Base-by-base conservation (phyloP, 2,888 invertebrate genomes). In the Athrips mouffetella region DNA sequence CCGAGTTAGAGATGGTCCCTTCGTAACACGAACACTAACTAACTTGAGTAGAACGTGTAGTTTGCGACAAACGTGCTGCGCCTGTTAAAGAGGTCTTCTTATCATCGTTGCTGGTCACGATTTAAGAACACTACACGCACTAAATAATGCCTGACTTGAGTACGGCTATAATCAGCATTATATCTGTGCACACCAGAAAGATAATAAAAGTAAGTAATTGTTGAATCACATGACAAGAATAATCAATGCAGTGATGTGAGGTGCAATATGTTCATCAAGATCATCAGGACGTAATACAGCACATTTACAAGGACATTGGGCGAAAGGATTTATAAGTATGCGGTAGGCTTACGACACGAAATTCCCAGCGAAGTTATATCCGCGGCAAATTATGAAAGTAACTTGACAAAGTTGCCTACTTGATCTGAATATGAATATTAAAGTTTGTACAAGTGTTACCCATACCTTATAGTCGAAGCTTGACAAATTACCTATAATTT, bases 51-150 rank as follows among this genome's bases (percentile, higher is more conserved):
- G 59, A 59, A 62, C 62, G 54, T 62, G 59, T 65, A 67, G 65
- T 69, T 70, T 62, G 60, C 52, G 59, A 58, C 48, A 65, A 62
- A 80, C 82, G 81, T 80, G 82, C 65, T 55, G 52, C 45, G 72
- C 74, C 63, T 80, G 56, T 57, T 57, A 65, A 69, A 62, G 63
- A 62, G 67, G 64, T 56, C 58, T 53, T 48, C 57, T 57, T 55
- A 62, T 62, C 61, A 57, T 55, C 49, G 59, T 63, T 64, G 51
- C 79, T 64, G 61, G 76, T 80, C 85, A 81, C 79, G 82, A 77
- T 71, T 70, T 63, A 60, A 58, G 62, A 70, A 69, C 69, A 70
- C 58, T 59, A 65, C 75, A 74, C 74, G 77, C 74, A 65, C 58
- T 53, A 59, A 63, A 66, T 67, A 60, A 53, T 55, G 16, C 13